Evolutionary conservation across 1,140 invertebrate genomes (phyloP), one percentile per base, ranked within the genome.

Genomic region (Plodia interpunctella): DNA sequence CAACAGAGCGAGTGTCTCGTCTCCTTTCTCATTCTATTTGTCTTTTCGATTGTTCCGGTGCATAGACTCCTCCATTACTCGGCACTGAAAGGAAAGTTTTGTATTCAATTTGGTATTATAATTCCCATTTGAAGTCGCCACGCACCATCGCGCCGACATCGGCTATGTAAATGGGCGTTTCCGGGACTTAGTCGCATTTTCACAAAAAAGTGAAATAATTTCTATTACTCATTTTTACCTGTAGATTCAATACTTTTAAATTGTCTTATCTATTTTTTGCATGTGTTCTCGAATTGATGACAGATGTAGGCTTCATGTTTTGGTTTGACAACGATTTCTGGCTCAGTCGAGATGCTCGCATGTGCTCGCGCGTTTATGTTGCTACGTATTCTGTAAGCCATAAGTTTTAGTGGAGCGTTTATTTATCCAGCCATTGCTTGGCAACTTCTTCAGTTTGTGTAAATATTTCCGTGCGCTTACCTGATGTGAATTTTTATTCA

Each of bases 91-190:
- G 87, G 83, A 88, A 89, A 89, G 85, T 89, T 89, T 89, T 87
- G 85, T 89, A 89, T 87, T 88, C 87, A 89, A 88, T 89, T 89
- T 89, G 87, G 87, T 89, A 89, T 88, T 89, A 89, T 88, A 88
- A 89, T 89, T 87, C 85, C 80, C 74, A 89, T 89, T 87, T 84
- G 83, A 87, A 89, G 84, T 86, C 81, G 79, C 80, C 80, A 89
- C 87, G 84, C 87, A 89, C 84, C 87, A 87, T 87, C 80, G 84
- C 87, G 77, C 62, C 78, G 76, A 85, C 83, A 87, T 83, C 83
- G 81, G 71, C 84, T 89, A 89, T 89, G 87, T 89, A 89, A 89
- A 89, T 89, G 82, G 82, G 70, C 76, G 79, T 78, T 80, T 86
- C 83, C 79, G 76, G 76, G 78, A 85, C 81, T 83, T 76, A 80